Percentiles rank a stretch among this genome's conserved stretches.
These are phyloP conservation scores for Tenebrio molitor DNA, from an alignment of 1,140 invertebrate species.

Conservation along the genomic window DNA sequence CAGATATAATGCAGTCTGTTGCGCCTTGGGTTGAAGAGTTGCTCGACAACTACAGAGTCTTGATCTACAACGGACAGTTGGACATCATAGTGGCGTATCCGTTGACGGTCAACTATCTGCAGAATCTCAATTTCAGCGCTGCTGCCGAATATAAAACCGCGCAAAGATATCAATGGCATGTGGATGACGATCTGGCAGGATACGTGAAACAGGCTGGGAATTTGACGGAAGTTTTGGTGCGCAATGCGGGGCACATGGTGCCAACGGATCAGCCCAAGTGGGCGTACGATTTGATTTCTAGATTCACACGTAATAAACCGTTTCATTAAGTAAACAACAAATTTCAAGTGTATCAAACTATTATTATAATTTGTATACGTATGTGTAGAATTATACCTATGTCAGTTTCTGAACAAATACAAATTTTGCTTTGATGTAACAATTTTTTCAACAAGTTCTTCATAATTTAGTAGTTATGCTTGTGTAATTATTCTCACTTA, in stretches of 20 bases:
- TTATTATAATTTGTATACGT: too few relatives aligned
- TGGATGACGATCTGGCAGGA: conserved; percentile 77
- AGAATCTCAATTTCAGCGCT: conserved; percentile 75
- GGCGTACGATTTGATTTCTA: conserved; percentile 81
- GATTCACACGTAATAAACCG: conserved; percentile 76
- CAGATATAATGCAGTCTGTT: conserved; percentile 88
- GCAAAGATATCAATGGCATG: conserved; percentile 75
- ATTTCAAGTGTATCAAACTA: too few relatives aligned
- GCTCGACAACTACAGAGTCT: conserved; percentile 75
- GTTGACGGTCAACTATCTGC: conserved; percentile 79
- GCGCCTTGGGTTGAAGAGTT: conserved; percentile 81
- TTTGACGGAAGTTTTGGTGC: conserved; percentile 82
- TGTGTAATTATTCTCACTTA: too few relatives aligned
- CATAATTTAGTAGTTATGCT: too few relatives aligned
- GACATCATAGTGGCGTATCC: conserved; percentile 89
- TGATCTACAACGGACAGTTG: conserved; percentile 87
- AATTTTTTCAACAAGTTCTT: too few relatives aligned
- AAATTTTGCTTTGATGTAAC: too few relatives aligned
- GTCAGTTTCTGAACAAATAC: too few relatives aligned
- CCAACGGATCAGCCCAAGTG: conserved; percentile 83
- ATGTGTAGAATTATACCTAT: too few relatives aligned
- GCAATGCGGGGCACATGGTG: conserved; percentile 87
- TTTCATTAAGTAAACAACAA: conserved; percentile 59
- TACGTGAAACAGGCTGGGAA: conserved; percentile 79
- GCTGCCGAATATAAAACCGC: conserved; percentile 75